Percentiles rank a stretch among this genome's conserved stretches.
phyloP scores from a whole-genome alignment of 2,113 vertebrate species.

The Petaurus breviceps region DNA sequence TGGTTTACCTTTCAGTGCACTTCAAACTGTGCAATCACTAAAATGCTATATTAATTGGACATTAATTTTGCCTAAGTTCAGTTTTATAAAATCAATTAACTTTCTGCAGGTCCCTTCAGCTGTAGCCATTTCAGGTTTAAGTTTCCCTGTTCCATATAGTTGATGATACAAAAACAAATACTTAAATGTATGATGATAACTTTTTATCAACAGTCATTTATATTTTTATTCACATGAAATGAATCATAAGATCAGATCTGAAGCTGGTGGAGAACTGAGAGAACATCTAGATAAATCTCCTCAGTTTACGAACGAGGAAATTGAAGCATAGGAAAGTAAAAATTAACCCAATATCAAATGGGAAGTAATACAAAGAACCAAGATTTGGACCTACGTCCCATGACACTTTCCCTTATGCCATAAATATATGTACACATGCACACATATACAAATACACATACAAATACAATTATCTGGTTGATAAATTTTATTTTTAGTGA shows the following conservation, averaged over 20 bases:
- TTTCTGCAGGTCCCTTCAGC: not conserved
- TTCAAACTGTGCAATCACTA: not conserved
- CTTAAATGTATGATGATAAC: too few species aligned
- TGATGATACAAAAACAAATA: not conserved
- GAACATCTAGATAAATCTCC: not conserved
- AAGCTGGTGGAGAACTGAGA: not conserved
- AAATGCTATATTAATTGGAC: slow-evolving; percentile 17
- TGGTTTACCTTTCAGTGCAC: too few species aligned
- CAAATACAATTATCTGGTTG: not conserved
- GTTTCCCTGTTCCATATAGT: not conserved
- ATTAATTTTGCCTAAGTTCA: not conserved
- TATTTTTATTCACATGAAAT: not conserved
- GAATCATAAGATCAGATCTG: not conserved
- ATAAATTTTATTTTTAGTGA: not conserved
- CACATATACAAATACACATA: not conserved
- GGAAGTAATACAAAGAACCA: not conserved
- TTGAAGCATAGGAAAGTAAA: not conserved
- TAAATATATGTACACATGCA: not conserved
- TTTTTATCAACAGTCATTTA: not conserved
- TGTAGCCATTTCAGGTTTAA: too few species aligned
- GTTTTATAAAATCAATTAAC: slow-evolving; percentile 17
- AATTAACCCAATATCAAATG: not conserved
- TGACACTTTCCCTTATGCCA: not conserved
- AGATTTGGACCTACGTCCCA: not conserved
- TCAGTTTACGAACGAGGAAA: not conserved